Conservation (phyloP, 2,888 invertebrate genomes). For the Smittia aterrima region DNA sequence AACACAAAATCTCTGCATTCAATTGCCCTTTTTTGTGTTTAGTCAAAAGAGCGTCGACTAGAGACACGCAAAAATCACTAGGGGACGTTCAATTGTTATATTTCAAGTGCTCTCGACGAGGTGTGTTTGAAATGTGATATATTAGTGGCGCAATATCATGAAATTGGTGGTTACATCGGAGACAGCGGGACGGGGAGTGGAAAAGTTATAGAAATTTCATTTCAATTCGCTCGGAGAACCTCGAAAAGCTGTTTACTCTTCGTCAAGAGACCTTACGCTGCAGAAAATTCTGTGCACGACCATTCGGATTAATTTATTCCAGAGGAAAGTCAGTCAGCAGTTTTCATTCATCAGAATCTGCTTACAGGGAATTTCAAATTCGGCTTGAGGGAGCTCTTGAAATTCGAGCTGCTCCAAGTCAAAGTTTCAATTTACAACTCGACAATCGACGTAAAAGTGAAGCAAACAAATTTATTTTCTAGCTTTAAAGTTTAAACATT, state of each 20-base stretch:
- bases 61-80: neutral
- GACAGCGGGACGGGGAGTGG: neutral
- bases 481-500: no score
- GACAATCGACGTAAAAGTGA: no score
- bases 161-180: neutral
- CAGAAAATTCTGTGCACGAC: neutral
- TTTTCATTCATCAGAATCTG: neutral
- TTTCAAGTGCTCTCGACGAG: constrained; percentile 16
- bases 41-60: neutral
- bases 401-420: neutral
- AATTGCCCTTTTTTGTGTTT: constrained; percentile 35
- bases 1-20: constrained; percentile 35
- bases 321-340: constrained; percentile 10
- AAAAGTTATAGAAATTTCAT: neutral
- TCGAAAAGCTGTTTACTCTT: constrained; percentile 18
- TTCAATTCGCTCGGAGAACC: neutral
- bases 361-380: neutral
- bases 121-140: constrained; percentile 38
- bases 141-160: neutral
- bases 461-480: no score
- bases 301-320: constrained; percentile 31
- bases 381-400: neutral
- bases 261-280: constrained; percentile 16
- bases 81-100: constrained; percentile 13
- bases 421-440: no score